Conservation (phyloP, 1,140 invertebrate species). For the Yoshiicerus persimilis region DNA sequence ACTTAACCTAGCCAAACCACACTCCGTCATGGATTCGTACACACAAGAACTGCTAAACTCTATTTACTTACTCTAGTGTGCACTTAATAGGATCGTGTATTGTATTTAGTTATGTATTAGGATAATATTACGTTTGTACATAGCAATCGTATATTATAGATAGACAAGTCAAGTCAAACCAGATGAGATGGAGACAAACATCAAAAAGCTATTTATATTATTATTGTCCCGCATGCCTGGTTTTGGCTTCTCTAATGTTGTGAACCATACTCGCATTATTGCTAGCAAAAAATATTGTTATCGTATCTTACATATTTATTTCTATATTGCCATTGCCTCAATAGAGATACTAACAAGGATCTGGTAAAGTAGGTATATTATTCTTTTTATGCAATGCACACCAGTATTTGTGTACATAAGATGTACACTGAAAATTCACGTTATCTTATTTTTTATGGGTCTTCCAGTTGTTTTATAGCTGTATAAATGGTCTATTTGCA, state of each 20-base stretch:
- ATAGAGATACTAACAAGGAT: too few relatives aligned
- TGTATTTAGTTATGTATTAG: neutral
- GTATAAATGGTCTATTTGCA: neutral
- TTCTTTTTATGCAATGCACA: too few relatives aligned
- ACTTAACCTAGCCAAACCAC: neutral
- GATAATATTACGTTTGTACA: neutral
- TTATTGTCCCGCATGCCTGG: neutral
- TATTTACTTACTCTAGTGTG: neutral
- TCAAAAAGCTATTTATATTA: slow-evolving; percentile 23
- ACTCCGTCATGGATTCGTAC: neutral
- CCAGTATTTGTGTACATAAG: neutral
- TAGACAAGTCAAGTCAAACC: neutral
- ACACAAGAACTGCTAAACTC: neutral
- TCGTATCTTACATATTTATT: neutral
- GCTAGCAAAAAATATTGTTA: neutral
- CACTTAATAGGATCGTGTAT: neutral
- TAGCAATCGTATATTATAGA: neutral
- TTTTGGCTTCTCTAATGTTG: neutral
- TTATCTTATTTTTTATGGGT: neutral
- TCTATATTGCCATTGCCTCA: neutral
- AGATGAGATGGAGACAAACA: neutral
- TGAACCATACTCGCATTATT: neutral
- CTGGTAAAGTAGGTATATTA: too few relatives aligned
- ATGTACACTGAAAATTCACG: neutral
- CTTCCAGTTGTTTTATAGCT: neutral